Conservation (phyloP, 2,113 vertebrate species). For the Prietella phreatophila region DNA sequence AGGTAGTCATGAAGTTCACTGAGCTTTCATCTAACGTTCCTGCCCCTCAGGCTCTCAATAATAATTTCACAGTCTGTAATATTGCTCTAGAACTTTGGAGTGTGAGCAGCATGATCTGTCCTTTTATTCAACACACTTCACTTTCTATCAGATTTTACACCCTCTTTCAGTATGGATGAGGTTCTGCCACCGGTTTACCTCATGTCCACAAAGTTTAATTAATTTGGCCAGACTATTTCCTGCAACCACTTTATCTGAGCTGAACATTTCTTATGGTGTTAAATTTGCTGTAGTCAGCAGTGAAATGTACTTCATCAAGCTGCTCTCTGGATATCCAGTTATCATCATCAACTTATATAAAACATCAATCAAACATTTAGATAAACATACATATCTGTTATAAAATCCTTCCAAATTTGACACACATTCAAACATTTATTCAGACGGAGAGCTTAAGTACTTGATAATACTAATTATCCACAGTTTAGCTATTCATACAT, state of each 20-base stretch:
- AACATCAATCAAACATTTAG: background rate
- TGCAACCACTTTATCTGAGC: background rate
- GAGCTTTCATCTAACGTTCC: constrained; percentile 35
- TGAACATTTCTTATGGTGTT: background rate
- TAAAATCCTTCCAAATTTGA: constrained; percentile 9
- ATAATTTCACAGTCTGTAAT: constrained; percentile 36
- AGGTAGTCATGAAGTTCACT: constrained; percentile 27
- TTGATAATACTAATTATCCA: constrained; percentile 54
- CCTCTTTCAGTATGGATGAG: background rate
- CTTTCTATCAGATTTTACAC: constrained; percentile 37
- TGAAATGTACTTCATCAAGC: constrained; percentile 11
- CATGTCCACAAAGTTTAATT: constrained; percentile 10
- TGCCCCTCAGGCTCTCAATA: constrained; percentile 29
- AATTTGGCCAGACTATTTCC: constrained; percentile 17
- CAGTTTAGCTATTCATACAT: constrained; percentile 58
- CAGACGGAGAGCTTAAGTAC: constrained; percentile 54
- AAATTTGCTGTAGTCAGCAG: constrained; percentile 18
- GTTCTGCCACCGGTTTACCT: background rate
- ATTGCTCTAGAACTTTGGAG: constrained; percentile 38
- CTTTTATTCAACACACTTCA: constrained; percentile 21
- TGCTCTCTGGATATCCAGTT: background rate
- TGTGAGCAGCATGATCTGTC: constrained; percentile 23
- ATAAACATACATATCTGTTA: background rate
- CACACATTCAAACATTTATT: constrained; percentile 51
- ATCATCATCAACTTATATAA: background rate